A percentile compares a stretch with the other conserved stretches of the same genome.
Conservation (phyloP, 2,113 vertebrate species). For the Oryzias celebensis region DNA sequence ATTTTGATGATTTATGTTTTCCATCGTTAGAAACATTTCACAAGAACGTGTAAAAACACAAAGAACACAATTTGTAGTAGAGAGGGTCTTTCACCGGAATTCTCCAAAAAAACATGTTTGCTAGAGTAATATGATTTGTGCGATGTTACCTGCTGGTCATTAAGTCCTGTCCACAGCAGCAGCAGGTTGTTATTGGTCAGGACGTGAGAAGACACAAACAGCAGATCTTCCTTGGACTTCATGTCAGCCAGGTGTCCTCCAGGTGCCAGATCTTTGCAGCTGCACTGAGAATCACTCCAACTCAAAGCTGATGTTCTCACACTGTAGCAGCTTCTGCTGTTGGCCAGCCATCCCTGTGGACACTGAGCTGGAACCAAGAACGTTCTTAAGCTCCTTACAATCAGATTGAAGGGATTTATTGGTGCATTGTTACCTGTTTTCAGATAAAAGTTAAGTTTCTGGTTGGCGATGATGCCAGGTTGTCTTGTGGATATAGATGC, state of each 20-base stretch:
- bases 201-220: constrained; percentile 78
- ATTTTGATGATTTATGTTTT: no score
- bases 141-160: constrained; percentile 76
- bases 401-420: background rate
- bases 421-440: constrained; percentile 80
- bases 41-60: no score
- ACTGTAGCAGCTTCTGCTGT: constrained; percentile 80
- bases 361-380: constrained; percentile 74
- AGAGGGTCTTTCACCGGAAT: no score
- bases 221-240: constrained; percentile 74
- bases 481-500: constrained; percentile 72
- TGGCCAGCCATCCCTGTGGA: constrained; percentile 79
- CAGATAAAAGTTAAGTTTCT: constrained; percentile 72
- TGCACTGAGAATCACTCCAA: constrained; percentile 76
- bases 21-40: no score
- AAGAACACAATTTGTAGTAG: no score
- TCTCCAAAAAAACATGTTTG: no score
- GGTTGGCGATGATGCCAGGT: constrained; percentile 74
- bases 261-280: constrained; percentile 60
- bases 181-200: constrained; percentile 71
- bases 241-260: constrained; percentile 80
- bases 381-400: background rate
- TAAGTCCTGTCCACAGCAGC: constrained; percentile 86
- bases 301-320: constrained; percentile 66
- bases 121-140: background rate